These are phyloP conservation scores for Acarapis woodi DNA, from an alignment of 1,140 invertebrate species.

Conservation along the genomic window DNA sequence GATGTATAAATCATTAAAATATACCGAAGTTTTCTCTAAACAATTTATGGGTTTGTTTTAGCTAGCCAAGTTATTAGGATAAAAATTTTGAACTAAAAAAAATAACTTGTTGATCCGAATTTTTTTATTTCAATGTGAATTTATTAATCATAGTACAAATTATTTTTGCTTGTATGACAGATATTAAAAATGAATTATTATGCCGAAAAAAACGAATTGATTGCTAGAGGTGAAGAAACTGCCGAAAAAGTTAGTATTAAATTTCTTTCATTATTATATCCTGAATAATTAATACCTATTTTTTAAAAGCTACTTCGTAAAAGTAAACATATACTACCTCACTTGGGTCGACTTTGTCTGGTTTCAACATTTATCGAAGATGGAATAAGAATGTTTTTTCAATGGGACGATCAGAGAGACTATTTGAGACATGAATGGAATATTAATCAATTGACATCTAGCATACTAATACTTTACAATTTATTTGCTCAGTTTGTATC, in stretches of 20 bases:
- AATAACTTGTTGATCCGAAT: no score
- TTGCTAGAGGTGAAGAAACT: slow-evolving; percentile 67
- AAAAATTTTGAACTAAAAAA: no score
- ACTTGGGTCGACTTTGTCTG: slow-evolving; percentile 77
- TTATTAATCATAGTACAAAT: no score
- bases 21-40: no score
- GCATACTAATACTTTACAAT: slow-evolving; percentile 74
- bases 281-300: slow-evolving; percentile 5
- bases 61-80: no score
- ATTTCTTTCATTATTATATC: slow-evolving; percentile 11
- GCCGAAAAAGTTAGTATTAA: slow-evolving; percentile 52
- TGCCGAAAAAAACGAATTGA: slow-evolving; percentile 47
- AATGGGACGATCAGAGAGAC: slow-evolving; percentile 90
- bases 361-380: slow-evolving; percentile 98
- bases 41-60: no score
- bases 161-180: not conserved
- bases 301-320: slow-evolving; percentile 49
- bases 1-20: no score
- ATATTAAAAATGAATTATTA: not conserved
- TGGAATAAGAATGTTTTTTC: slow-evolving; percentile 93
- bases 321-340: slow-evolving; percentile 75
- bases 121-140: no score
- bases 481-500: slow-evolving; percentile 82
- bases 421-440: slow-evolving; percentile 95
- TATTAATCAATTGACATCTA: slow-evolving; percentile 75